Conservation (phyloP, 2,113 vertebrate genomes). For the Epinephelus cyanopodus region DNA sequence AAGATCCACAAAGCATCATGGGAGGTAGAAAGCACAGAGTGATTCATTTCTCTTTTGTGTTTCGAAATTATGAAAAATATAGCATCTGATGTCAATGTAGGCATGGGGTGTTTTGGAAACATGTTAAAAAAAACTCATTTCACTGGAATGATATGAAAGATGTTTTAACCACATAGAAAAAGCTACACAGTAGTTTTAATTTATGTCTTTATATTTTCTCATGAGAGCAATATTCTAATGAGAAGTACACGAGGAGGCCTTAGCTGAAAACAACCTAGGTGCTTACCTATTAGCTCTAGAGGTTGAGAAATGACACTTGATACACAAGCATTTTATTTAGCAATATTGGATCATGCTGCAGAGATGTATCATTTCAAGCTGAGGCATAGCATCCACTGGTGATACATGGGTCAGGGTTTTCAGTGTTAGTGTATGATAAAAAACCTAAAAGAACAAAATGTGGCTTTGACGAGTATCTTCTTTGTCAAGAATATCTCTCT, state of each 20-base stretch:
- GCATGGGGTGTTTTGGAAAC: too few relatives aligned
- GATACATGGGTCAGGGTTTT: too few relatives aligned
- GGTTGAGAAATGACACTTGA: too few relatives aligned
- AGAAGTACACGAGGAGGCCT: neutral
- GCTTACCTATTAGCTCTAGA: neutral
- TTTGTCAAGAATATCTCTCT: neutral
- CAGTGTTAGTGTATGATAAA: neutral
- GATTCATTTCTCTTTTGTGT: neutral
- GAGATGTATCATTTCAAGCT: too few relatives aligned
- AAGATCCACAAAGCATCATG: conserved; percentile 85
- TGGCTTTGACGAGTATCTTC: neutral
- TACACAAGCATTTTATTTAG: too few relatives aligned
- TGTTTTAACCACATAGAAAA: neutral
- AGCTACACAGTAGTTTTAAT: neutral
- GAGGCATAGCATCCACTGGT: too few relatives aligned
- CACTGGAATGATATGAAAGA: too few relatives aligned
- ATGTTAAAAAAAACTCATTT: too few relatives aligned
- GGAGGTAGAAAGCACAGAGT: conserved; percentile 72
- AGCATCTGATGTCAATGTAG: neutral
- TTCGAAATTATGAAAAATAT: neutral
- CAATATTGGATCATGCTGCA: too few relatives aligned
- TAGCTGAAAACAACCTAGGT: neutral
- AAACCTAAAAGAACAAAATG: neutral
- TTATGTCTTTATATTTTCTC: neutral
- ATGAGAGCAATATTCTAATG: neutral